Evolutionary conservation across 1,140 invertebrate species (phyloP), one percentile per base, ranked within the genome.

Genomic region (Penaeus vannamei): DNA sequence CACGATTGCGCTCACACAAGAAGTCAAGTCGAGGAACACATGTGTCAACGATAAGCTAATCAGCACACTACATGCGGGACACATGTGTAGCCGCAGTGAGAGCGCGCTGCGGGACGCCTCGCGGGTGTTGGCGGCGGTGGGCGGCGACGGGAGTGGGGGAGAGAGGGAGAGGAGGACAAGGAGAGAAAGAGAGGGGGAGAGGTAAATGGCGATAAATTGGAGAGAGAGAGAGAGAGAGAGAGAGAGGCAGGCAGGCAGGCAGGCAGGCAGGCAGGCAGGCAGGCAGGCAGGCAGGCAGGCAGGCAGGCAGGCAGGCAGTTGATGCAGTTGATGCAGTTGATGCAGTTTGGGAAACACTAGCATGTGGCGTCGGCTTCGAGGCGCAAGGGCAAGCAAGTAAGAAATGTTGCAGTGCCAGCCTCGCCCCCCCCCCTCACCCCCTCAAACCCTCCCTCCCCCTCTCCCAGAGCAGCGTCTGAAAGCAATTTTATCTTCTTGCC

Each of bases 141-240:
- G 72, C 5, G 42, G 29, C n/a, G 26, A 26, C 1, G 14, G n/a
- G 23, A 72, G 17, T 8, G 66, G n/a, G 32, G n/a, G 32, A 4
- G 1, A 72, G 12, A 22, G 23, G 17, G 23, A 19, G 17, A 72
- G 32, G 17, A 17, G 17, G 32, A 72, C 2, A 72, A 3, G 0
- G 66, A 26, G 66, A 26, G 66, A n/a, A 7, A 72, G 66, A 72
- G 23, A 72, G n/a, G 1, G 1, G 1, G 22, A 76, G 69, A n/a
- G 22, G 20, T 19, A 29, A 12, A 29, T 10, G 36, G 69, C 32
- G 36, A 76, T 1, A 5, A 36, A 36, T 5, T 36, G 36, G 36
- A 42, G 22, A 76, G 69, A n/a, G 22, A 76, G 69, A 76, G n/a
- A 76, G n/a, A 76, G 69, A 76, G n/a, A 76, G 69, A 76, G 69